A percentile compares a stretch with the other conserved stretches of the same genome.
phyloP scores from a whole-genome alignment of 2,113 vertebrate genomes.

The Candoia aspera region DNA sequence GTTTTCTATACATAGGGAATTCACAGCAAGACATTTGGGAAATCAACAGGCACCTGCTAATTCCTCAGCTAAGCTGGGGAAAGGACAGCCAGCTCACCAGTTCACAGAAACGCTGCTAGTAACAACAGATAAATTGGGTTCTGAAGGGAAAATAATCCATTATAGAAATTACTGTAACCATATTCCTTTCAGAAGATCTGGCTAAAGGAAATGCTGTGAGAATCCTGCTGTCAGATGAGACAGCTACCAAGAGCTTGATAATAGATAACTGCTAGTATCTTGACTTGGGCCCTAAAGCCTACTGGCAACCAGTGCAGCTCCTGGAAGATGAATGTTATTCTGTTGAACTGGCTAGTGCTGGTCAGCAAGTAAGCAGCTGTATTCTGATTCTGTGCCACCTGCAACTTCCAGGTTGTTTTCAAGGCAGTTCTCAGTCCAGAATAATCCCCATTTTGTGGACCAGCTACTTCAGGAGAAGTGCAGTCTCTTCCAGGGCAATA shows the following conservation, averaged over 20 bases:
- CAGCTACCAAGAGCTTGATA: background rate
- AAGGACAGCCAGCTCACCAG: background rate
- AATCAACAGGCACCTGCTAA: background rate
- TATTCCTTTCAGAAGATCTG: background rate
- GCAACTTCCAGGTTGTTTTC: too few relatives aligned
- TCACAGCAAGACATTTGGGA: background rate
- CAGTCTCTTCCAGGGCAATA: too few relatives aligned
- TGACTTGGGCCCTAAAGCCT: background rate
- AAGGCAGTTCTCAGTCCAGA: too few relatives aligned
- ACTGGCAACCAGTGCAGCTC: background rate
- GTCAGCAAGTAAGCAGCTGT: too few relatives aligned
- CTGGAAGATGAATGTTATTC: too few relatives aligned
- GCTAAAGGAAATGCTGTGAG: background rate
- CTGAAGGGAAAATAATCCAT: background rate
- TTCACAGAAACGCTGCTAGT: background rate
- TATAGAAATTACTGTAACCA: background rate
- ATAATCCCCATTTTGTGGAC: too few relatives aligned
- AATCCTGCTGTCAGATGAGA: background rate
- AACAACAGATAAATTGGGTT: background rate
- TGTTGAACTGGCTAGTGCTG: too few relatives aligned
- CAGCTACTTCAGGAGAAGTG: too few relatives aligned
- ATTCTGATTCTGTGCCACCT: too few relatives aligned
- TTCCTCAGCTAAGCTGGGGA: background rate
- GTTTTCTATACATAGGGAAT: background rate
- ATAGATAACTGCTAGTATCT: background rate